Evolutionary conservation across 2,888 invertebrate species (phyloP).

Genomic region (Athalia rosae): DNA sequence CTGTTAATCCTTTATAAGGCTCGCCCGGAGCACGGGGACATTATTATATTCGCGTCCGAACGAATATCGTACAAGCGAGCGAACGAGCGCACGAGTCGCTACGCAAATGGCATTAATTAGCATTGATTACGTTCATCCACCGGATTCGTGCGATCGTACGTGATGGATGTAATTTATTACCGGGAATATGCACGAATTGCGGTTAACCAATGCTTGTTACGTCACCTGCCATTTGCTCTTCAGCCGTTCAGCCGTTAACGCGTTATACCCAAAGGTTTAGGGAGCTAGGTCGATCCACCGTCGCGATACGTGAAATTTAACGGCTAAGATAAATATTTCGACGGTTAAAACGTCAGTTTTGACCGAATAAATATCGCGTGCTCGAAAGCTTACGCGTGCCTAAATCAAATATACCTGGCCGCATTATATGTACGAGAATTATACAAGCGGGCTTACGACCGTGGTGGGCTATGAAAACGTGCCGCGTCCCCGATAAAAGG

Average conservation of each 20-base stretch:
- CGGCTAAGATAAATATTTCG: slow-evolving; percentile 32
- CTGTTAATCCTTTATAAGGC: slow-evolving; percentile 26
- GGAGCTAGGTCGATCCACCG: slow-evolving; percentile 12
- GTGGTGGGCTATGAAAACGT: slow-evolving; percentile 19
- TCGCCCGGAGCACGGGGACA: slow-evolving; percentile 5
- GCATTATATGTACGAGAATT: not conserved
- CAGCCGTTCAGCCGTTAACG: not conserved
- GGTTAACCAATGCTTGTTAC: slow-evolving; percentile 29
- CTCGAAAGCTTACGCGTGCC: not conserved
- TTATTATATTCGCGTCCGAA: not conserved
- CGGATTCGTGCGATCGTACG: slow-evolving; percentile 30
- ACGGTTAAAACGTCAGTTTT: slow-evolving; percentile 7
- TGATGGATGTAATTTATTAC: slow-evolving; percentile 39
- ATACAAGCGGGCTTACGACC: not conserved
- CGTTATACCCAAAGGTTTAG: too few species aligned
- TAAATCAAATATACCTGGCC: not conserved
- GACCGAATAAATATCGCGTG: slow-evolving; percentile 4
- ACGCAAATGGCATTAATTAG: slow-evolving; percentile 34
- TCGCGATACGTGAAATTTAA: slow-evolving; percentile 26
- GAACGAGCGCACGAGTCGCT: not conserved
- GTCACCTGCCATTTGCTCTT: slow-evolving; percentile 28
- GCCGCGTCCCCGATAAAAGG: slow-evolving; percentile 29
- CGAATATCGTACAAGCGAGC: slow-evolving; percentile 20
- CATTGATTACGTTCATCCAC: slow-evolving; percentile 35
- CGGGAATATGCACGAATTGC: slow-evolving; percentile 34